Base-by-base conservation (phyloP, 2,113 vertebrate genomes). In the Mesembrinibis cayennensis region DNA sequence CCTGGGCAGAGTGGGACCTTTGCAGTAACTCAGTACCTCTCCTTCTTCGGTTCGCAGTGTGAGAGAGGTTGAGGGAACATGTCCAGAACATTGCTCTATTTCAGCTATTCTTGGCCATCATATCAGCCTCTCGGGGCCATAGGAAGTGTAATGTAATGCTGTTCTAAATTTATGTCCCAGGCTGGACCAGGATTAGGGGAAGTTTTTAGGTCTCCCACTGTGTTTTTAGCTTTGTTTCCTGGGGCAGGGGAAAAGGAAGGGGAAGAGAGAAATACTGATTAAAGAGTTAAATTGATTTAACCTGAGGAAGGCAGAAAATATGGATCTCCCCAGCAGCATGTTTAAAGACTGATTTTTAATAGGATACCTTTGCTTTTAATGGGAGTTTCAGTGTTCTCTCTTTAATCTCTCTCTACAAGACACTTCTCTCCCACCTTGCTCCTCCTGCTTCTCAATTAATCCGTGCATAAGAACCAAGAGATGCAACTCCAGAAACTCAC, bases 161-260 rank as follows among this genome's bases (percentile, higher is more conserved):
- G 42, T 34, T 52, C 87, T 96, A 59, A 94, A 97, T 96, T 94
- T 93, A 80, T 80, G 53, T 36, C 78, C 78, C 62, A 58, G 87
- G 36, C 87, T 90, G 66, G 56, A 94, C 66, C 30, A 29, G 83
- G 89, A 67, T 61, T 87, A 85, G 74, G 78, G 3, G 11, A 79
- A 79, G 44, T 9, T 88, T 95, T 89, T 20, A 44, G 62, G 65
- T 79, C 27, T 93, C 78, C 56, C 0, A 0, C 14, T 66, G 21
- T 27, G 47, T 79, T 95, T 93, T 94, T 34, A 6, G 47, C 36
- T 76, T n/a, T 72, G 61, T 81, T 93, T 94, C 69, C 93, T 82
- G 72, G 47, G n/a, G 30, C 40, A 86, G 45, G 21, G n/a, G 47
- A 84, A 94, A 71, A 52, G 21, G 59, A 72, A 85, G 10, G 32